Conservation (phyloP, 1,140 invertebrate species). For the Caenorhabditis inopinata region DNA sequence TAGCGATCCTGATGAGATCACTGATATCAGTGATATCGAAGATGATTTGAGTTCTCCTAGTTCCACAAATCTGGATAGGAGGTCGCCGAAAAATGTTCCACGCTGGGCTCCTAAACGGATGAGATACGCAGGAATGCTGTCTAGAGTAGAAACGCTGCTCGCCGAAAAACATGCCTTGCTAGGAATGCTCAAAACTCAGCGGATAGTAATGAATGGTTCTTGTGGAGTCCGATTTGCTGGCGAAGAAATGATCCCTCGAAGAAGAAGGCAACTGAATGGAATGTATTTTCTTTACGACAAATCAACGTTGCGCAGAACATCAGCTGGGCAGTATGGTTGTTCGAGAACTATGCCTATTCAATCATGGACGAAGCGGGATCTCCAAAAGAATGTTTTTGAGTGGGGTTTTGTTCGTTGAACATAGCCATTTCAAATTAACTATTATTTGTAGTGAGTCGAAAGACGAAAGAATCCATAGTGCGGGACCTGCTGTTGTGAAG, state of each 20-base stretch:
- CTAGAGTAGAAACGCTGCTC: background rate
- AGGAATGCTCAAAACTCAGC: background rate
- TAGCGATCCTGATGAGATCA: background rate
- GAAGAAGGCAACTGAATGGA: background rate
- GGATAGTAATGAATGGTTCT: background rate
- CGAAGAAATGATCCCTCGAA: background rate
- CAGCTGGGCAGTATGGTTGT: background rate
- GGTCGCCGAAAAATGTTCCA: background rate
- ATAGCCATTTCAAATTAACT: no score
- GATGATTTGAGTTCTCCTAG: background rate
- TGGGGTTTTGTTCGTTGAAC: background rate
- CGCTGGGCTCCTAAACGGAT: background rate
- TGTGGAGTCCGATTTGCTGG: background rate
- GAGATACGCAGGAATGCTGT: background rate
- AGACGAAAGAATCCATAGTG: background rate
- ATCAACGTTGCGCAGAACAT: background rate
- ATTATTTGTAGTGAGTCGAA: background rate
- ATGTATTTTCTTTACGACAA: constrained; percentile 12
- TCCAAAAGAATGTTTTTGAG: background rate
- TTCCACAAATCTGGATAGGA: background rate
- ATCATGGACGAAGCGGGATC: background rate
- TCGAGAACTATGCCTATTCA: background rate
- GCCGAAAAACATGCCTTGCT: background rate
- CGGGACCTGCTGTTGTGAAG: background rate
- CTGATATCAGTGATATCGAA: background rate